These are phyloP conservation scores for Dendrolimus kikuchii DNA, from an alignment of 1,140 invertebrate genomes.

Conservation along the genomic window DNA sequence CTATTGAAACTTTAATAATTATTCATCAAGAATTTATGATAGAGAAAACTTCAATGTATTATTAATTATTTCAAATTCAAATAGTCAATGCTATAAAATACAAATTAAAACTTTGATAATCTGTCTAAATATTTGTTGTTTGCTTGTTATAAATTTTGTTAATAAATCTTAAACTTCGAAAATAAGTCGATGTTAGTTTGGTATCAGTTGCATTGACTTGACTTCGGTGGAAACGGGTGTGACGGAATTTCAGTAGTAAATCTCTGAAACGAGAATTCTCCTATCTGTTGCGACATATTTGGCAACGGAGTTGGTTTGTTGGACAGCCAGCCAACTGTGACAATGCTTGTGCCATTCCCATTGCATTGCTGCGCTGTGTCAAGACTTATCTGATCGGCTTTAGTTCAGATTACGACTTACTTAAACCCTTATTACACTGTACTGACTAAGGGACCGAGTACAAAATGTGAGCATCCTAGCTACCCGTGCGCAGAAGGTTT, in stretches of 20 bases:
- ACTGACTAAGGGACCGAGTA: neutral
- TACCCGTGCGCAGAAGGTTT: too few relatives aligned
- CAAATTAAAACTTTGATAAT: neutral
- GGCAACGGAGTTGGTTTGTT: conserved; percentile 29
- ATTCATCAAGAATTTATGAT: too few relatives aligned
- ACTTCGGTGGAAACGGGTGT: conserved; percentile 26
- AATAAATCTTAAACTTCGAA: conserved; percentile 22
- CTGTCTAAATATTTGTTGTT: conserved; percentile 13
- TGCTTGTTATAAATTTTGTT: conserved; percentile 24
- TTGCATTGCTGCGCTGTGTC: conserved; percentile 14
- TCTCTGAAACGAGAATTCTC: conserved; percentile 20
- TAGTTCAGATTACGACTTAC: conserved; percentile 31
- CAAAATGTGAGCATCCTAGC: neutral
- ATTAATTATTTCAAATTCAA: neutral
- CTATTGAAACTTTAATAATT: too few relatives aligned
- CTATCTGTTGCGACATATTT: conserved; percentile 58
- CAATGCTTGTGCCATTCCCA: conserved; percentile 24
- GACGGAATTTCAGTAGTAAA: conserved; percentile 46
- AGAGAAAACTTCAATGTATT: too few relatives aligned
- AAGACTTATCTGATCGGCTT: conserved; percentile 36
- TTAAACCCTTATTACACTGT: conserved; percentile 8
- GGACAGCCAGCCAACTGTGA: conserved; percentile 50
- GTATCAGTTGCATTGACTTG: conserved; percentile 1
- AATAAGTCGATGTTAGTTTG: conserved; percentile 10
- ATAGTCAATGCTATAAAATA: conserved; percentile 3